Base-by-base conservation (phyloP, 2,797 vertebrate genomes). In the Phoebastria nigripes region DNA sequence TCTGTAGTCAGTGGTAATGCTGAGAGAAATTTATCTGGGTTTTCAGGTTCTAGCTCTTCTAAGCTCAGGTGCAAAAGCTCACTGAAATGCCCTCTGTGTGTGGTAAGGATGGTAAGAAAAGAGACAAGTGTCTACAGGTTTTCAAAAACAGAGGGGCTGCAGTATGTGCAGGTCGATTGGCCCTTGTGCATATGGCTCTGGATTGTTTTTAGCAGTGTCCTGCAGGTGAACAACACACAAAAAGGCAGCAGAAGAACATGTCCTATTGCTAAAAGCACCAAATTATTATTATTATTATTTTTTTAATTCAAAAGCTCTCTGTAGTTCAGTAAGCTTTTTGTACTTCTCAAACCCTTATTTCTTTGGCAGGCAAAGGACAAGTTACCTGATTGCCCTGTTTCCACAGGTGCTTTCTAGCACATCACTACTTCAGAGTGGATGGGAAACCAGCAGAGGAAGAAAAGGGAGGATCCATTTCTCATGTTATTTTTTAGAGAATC, bases 121-220 rank as follows among this genome's bases (percentile, higher is more conserved):
- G 41, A 56, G 28, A 1, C 7, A 9, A 29, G 35, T 46, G 37
- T 19, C 35, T 41, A 1, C 7, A 44, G 31, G 15, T 67, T 78
- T 89, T 44, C 5, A n/a, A 37, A 63, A 81, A 2, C 20, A 47
- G 54, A 62, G 42, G 19, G 28, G 17, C 10, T 63, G 31, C 2
- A 3, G 17, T 16, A 8, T 1, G 3, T 35, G n/a, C 39, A 47
- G 31, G 11, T 66, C 1, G 2, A 12, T 10, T 41, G 8, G 15
- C 42, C 35, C 15, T 46, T 29, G 26, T 56, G 14, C 26, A 6
- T 39, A 1, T 8, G 44, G 31, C 8, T 59, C 3, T 31, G 37
- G 29, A 24, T 39, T 46, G 28, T 3, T 70, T 72, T 69, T 21
- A 59, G 29, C 42, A 54, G 39, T 12, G 19, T 55, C 33, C 42